Conservation (phyloP, 1,140 invertebrate genomes). For the Drosophila murphyi region DNA sequence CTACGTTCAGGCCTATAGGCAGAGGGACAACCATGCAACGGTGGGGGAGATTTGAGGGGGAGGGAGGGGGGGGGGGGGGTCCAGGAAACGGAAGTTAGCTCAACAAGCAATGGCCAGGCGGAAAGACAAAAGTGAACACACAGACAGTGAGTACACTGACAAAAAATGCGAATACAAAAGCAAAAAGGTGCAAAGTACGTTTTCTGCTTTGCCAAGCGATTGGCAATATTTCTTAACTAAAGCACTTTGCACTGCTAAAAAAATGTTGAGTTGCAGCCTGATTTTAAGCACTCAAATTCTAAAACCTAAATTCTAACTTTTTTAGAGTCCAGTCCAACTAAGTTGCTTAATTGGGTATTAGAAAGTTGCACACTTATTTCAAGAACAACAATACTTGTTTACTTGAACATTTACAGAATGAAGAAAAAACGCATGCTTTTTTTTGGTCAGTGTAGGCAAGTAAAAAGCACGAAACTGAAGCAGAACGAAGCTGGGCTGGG, state of each 20-base stretch:
- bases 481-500: conserved; percentile 29
- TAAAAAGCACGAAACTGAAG: conserved; percentile 8
- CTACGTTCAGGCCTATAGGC: conserved; percentile 45
- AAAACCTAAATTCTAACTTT: too few relatives aligned
- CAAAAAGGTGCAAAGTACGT: not conserved
- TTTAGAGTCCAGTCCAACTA: too few relatives aligned
- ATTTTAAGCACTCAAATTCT: too few relatives aligned
- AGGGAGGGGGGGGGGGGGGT: not conserved
- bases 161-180: not conserved
- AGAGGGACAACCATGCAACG: conserved; percentile 25
- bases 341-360: too few relatives aligned
- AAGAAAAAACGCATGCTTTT: too few relatives aligned
- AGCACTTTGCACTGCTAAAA: too few relatives aligned
- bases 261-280: too few relatives aligned
- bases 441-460: not conserved
- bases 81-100: conserved; percentile 73
- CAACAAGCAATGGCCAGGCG: conserved; percentile 53
- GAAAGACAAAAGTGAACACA: conserved; percentile 35
- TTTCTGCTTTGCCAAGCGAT: too few relatives aligned
- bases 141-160: conserved; percentile 7
- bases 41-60: not conserved
- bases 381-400: too few relatives aligned
- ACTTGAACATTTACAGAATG: too few relatives aligned
- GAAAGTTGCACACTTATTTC: too few relatives aligned
- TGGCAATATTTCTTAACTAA: too few relatives aligned